phyloP scores from a whole-genome alignment of 2,888 invertebrate species.

The Drosophila tanythrix region DNA sequence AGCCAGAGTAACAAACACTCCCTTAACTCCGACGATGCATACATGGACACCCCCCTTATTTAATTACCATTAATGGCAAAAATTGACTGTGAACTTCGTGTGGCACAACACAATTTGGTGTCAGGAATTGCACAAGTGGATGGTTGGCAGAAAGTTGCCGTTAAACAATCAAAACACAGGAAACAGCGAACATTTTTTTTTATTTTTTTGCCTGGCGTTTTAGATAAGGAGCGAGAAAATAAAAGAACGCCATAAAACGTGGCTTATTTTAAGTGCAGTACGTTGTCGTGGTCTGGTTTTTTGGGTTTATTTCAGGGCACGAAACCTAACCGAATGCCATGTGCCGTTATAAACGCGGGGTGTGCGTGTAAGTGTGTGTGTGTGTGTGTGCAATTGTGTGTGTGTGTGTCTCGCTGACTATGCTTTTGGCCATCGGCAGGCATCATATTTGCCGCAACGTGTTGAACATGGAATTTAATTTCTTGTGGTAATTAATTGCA shows the following conservation, averaged over 20 bases:
- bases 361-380: slow-evolving; percentile 5
- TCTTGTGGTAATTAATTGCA: slow-evolving; percentile 79
- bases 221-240: slow-evolving; percentile 54
- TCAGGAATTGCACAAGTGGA: background rate
- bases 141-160: background rate
- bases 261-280: slow-evolving; percentile 65
- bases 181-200: slow-evolving; percentile 21
- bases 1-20: background rate
- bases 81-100: slow-evolving; percentile 28
- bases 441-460: slow-evolving; percentile 73
- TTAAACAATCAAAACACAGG: slow-evolving; percentile 24
- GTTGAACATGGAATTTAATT: slow-evolving; percentile 80
- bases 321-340: slow-evolving; percentile 51
- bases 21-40: slow-evolving; percentile 5
- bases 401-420: slow-evolving; percentile 18
- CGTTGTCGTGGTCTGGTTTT: slow-evolving; percentile 29
- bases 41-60: slow-evolving; percentile 5
- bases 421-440: slow-evolving; percentile 35
- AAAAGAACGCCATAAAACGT: slow-evolving; percentile 55
- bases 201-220: slow-evolving; percentile 31
- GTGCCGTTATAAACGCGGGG: slow-evolving; percentile 63
- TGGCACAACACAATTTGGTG: slow-evolving; percentile 27
- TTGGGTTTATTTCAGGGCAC: slow-evolving; percentile 30
- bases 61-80: slow-evolving; percentile 40
- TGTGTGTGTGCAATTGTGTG: slow-evolving; percentile 4